phyloP scores from a whole-genome alignment of 23 tunicate genomes.

The Trididemnum clinides region DNA sequence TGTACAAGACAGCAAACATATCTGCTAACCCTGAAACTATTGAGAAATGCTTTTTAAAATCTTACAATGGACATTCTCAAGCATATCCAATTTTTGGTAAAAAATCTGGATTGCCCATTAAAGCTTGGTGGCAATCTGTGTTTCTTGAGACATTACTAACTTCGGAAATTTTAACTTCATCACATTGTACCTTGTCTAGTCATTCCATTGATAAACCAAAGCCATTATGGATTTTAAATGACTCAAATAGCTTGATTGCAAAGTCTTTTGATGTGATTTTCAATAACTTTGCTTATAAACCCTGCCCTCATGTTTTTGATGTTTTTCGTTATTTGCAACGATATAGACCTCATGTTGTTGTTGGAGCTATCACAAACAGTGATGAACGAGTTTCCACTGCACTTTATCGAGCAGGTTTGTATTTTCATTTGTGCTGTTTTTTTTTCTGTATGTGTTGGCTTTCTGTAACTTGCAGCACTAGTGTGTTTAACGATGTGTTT shows the following conservation, averaged over 20 bases:
- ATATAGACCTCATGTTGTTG: neutral
- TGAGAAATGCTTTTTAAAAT: neutral
- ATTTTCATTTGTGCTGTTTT: neutral
- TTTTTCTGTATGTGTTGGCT: no score
- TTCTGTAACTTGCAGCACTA: no score
- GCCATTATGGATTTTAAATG: neutral
- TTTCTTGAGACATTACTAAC: neutral
- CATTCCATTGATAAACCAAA: neutral
- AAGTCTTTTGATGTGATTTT: conserved; percentile 44
- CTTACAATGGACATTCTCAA: neutral
- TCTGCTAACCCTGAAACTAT: neutral
- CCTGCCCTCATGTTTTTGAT: neutral
- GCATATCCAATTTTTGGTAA: conserved; percentile 44
- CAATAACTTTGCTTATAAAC: conserved; percentile 31
- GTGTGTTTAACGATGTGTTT: no score
- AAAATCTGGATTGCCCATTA: neutral
- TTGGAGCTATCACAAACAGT: conserved; percentile 38
- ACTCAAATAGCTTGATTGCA: neutral
- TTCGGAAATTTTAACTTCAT: neutral
- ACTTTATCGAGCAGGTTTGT: neutral
- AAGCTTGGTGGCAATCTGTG: conserved; percentile 54
- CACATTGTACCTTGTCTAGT: neutral
- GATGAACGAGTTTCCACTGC: conserved; percentile 29
- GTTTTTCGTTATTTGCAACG: conserved; percentile 4
- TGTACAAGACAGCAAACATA: conserved; percentile 11